Evolutionary conservation across 2,888 invertebrate genomes (phyloP).

Genomic region (Lucinisca nassula): DNA sequence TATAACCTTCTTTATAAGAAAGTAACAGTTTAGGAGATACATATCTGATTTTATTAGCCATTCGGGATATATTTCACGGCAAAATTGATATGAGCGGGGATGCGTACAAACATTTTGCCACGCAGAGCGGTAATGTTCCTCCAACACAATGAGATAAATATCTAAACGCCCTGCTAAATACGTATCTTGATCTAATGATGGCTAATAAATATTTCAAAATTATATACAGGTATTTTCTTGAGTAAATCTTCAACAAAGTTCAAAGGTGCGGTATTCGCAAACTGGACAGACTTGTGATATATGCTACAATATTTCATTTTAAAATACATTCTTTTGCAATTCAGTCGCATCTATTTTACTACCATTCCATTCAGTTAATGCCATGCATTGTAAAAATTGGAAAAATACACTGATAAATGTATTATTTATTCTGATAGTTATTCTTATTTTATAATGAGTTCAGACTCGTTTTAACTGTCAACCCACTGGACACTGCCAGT

Average conservation of each 20-base stretch:
- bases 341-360: no score
- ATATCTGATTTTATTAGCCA: constrained; percentile 54
- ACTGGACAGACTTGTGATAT: neutral
- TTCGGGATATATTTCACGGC: neutral
- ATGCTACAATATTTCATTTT: no score
- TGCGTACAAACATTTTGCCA: neutral
- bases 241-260: neutral
- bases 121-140: constrained; percentile 7
- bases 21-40: constrained; percentile 65
- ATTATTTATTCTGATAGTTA: no score
- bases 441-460: no score
- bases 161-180: constrained; percentile 19
- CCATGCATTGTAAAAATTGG: no score
- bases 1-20: constrained; percentile 28
- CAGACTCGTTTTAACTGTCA: no score
- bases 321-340: no score
- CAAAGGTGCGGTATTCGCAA: neutral
- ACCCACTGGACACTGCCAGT: no score
- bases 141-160: constrained; percentile 25
- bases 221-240: neutral
- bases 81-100: neutral
- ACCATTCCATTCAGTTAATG: no score
- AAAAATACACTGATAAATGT: no score
- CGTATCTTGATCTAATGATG: constrained; percentile 13
- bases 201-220: constrained; percentile 2